phyloP scores from a whole-genome alignment of 2,888 invertebrate genomes.

The Podotricha telesiphe region DNA sequence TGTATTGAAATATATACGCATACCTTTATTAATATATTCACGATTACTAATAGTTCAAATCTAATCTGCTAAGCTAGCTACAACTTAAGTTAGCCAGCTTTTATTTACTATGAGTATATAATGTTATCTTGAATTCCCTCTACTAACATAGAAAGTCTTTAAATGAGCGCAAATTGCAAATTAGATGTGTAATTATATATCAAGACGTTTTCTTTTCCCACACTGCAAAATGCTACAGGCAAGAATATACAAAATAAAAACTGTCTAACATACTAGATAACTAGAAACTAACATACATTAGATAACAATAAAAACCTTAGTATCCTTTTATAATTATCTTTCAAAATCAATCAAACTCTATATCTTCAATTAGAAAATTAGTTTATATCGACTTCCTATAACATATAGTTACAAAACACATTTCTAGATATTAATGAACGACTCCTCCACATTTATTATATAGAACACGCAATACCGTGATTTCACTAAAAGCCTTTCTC shows the following conservation, averaged over 20 bases:
- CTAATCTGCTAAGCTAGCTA: too few species aligned
- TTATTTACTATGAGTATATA: not conserved
- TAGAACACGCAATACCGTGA: slow-evolving; percentile 41
- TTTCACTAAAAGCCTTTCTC: slow-evolving; percentile 42
- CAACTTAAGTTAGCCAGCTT: not conserved
- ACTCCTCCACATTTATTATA: slow-evolving; percentile 36
- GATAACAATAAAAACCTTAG: too few species aligned
- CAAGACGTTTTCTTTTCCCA: not conserved
- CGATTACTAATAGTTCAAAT: too few species aligned
- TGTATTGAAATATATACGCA: too few species aligned
- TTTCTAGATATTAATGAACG: slow-evolving; percentile 35
- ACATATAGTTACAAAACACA: slow-evolving; percentile 31
- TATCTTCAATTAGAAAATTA: slow-evolving; percentile 12
- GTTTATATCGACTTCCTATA: slow-evolving; percentile 11
- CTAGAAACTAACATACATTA: too few species aligned
- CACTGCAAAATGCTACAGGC: not conserved
- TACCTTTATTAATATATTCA: too few species aligned
- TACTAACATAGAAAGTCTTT: not conserved
- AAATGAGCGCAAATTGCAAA: not conserved
- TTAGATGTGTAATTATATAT: not conserved
- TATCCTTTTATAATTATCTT: too few species aligned
- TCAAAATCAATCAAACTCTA: not conserved
- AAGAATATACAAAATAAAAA: not conserved
- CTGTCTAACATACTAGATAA: too few species aligned
- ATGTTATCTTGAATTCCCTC: not conserved